Conservation (phyloP, 92 coral and sea anemone species). For the Heliopora coerulea region DNA sequence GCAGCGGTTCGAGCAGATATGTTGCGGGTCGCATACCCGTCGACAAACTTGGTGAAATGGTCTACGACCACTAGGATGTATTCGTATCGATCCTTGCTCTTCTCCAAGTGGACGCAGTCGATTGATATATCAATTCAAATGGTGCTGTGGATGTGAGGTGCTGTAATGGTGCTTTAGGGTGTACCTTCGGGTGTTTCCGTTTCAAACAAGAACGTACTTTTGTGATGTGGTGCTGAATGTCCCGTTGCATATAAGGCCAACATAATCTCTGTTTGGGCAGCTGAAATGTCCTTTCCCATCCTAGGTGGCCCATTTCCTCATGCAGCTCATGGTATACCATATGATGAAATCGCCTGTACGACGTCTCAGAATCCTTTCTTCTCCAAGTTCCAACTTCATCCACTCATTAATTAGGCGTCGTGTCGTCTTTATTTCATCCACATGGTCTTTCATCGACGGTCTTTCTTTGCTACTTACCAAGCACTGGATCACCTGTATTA, state of each 20-base stretch:
- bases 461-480: too few species aligned
- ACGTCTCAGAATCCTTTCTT: constrained; percentile 51
- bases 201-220: constrained; percentile 11
- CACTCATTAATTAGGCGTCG: constrained; percentile 44
- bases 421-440: too few species aligned
- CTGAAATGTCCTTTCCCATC: constrained; percentile 45
- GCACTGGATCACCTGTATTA: too few species aligned
- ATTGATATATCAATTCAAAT: constrained; percentile 23
- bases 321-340: constrained; percentile 55
- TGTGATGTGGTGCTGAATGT: constrained; percentile 11
- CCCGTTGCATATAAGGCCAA: constrained; percentile 48
- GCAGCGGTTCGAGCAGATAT: constrained; percentile 18
- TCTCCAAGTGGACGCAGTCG: constrained; percentile 32
- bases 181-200: constrained; percentile 14
- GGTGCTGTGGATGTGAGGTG: constrained; percentile 29
- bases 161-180: constrained; percentile 26
- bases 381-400: constrained; percentile 54
- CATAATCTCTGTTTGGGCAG: constrained; percentile 49
- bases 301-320: constrained; percentile 60
- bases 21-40: constrained; percentile 24
- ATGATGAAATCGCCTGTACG: constrained; percentile 52
- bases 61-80: constrained; percentile 29
- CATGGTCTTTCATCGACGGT: too few species aligned
- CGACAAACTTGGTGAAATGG: constrained; percentile 10
- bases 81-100: constrained; percentile 20